Evolutionary conservation across 2,797 vertebrate genomes (phyloP).

Genomic region (Aselliscus stoliczkanus): DNA sequence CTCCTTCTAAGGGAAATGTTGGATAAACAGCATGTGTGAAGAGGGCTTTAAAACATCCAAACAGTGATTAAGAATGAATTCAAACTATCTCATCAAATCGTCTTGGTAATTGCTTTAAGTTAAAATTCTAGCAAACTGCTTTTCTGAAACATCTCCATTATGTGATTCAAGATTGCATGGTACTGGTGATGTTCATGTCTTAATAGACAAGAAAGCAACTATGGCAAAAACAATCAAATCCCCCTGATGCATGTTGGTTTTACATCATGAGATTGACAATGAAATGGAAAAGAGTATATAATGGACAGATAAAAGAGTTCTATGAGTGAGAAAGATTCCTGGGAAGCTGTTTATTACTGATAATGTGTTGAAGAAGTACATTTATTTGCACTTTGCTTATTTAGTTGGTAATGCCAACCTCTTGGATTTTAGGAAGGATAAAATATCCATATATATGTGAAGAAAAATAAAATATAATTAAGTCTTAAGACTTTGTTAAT

Average conservation of each 20-base stretch:
- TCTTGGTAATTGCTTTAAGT: not conserved
- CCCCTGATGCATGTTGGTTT: not conserved
- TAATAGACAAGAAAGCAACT: not conserved
- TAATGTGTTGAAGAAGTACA: no score
- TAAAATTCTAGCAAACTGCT: not conserved
- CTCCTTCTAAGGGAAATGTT: not conserved
- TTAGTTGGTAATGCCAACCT: not conserved
- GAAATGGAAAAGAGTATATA: not conserved
- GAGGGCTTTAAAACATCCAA: not conserved
- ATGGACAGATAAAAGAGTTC: not conserved
- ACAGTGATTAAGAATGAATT: not conserved
- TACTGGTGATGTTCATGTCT: not conserved
- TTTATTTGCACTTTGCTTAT: conserved; percentile 12
- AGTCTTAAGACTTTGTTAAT: not conserved
- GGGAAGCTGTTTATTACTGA: not conserved
- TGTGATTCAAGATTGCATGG: not conserved
- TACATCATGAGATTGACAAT: not conserved
- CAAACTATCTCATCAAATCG: not conserved
- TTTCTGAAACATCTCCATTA: not conserved
- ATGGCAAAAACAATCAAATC: not conserved
- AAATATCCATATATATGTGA: not conserved
- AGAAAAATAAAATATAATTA: not conserved
- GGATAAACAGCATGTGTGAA: not conserved
- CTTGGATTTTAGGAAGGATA: not conserved
- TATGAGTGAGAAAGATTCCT: not conserved